Percentiles rank a stretch among this genome's conserved stretches.
These are phyloP conservation scores for Drosophila mojavensis DNA, from an alignment of 1,140 invertebrate species.

Conservation along the genomic window DNA sequence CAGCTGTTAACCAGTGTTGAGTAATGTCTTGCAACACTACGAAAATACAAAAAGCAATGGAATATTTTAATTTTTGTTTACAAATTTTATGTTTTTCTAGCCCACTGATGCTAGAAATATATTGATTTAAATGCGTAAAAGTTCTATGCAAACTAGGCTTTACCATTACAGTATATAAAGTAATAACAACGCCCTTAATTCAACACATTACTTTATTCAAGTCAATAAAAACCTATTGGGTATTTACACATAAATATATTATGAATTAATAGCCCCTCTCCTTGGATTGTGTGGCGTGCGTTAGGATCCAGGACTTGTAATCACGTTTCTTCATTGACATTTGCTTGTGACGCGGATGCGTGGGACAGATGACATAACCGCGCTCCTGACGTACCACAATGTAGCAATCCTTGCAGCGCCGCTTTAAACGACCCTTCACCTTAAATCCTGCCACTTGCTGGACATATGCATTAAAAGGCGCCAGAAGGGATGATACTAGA, in stretches of 20 bases:
- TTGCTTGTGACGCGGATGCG: conserved; percentile 91
- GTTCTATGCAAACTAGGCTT: no score
- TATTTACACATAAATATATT: background rate
- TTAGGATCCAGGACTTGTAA: conserved; percentile 89
- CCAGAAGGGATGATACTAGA: conserved; percentile 35
- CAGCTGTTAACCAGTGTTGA: conserved; percentile 43
- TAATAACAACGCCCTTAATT: background rate
- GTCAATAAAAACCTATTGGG: conserved; percentile 2
- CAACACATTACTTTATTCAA: conserved; percentile 2
- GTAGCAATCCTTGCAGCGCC: conserved; percentile 91
- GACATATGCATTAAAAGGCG: conserved; percentile 53
- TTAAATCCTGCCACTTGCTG: conserved; percentile 80
- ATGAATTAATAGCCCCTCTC: conserved; percentile 86
- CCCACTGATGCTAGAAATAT: background rate
- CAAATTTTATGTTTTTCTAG: background rate
- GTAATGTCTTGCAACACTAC: background rate
- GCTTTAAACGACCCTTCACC: conserved; percentile 86
- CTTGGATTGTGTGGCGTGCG: conserved; percentile 88
- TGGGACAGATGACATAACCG: conserved; percentile 90
- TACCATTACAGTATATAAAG: background rate
- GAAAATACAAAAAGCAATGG: background rate
- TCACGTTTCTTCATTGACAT: conserved; percentile 87
- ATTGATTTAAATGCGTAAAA: no score
- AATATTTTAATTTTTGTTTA: background rate
- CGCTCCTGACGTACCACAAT: conserved; percentile 88